A percentile compares a stretch with the other conserved stretches of the same genome.
Evolutionary conservation across 1,140 invertebrate genomes (phyloP).

Genomic region (Melipona quadrifasciata): DNA sequence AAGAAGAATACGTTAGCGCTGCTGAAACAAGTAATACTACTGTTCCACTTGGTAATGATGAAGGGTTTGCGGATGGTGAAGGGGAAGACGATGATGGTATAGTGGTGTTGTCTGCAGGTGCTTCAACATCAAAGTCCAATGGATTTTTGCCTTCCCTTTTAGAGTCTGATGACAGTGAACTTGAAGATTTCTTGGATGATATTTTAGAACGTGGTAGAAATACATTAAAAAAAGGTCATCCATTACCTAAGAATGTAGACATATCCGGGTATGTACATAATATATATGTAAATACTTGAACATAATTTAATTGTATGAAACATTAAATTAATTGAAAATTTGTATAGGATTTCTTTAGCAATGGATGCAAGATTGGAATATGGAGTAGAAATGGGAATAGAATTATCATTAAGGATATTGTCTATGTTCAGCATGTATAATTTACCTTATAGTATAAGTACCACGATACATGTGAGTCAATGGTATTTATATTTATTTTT

Average conservation of each 20-base stretch:
- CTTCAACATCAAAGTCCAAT: conserved; percentile 77
- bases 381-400: conserved; percentile 87
- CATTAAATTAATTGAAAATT: background rate
- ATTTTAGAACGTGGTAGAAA: conserved; percentile 84
- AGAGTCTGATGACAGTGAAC: conserved; percentile 88
- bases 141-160: conserved; percentile 84
- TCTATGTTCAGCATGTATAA: conserved; percentile 84
- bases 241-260: conserved; percentile 72
- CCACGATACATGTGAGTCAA: conserved; percentile 78
- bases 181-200: conserved; percentile 87
- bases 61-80: conserved; percentile 72
- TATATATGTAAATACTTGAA: background rate
- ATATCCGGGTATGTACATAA: conserved; percentile 72
- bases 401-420: conserved; percentile 87
- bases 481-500: background rate
- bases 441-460: conserved; percentile 83
- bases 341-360: conserved; percentile 85
- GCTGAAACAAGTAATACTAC: conserved; percentile 72
- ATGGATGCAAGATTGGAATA: conserved; percentile 90
- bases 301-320: background rate
- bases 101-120: conserved; percentile 63
- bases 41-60: conserved; percentile 70
- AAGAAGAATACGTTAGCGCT: conserved; percentile 68
- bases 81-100: conserved; percentile 77
- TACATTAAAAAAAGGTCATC: conserved; percentile 78